Conservation (phyloP, 2,113 vertebrate genomes). For the Etia nguti region DNA sequence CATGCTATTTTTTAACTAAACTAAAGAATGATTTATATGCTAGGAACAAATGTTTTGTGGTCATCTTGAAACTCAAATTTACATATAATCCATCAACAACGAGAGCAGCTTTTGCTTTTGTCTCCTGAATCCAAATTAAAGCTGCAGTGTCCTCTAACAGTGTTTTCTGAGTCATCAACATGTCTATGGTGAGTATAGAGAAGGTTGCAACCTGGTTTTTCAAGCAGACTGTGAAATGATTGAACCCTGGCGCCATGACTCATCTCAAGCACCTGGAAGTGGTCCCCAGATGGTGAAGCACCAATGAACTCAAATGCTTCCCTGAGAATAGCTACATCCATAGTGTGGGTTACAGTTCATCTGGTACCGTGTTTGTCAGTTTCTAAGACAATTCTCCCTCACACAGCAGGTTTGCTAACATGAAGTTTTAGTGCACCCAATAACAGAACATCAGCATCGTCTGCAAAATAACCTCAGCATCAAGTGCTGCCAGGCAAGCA, state of each 20-base stretch:
- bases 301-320: background rate
- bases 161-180: background rate
- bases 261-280: slow-evolving; percentile 22
- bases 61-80: background rate
- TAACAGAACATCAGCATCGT: background rate
- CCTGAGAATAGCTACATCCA: background rate
- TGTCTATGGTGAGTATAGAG: background rate
- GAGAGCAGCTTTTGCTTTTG: background rate
- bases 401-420: background rate
- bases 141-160: background rate
- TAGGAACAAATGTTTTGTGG: background rate
- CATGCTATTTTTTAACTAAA: background rate
- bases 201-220: background rate
- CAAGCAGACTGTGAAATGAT: background rate
- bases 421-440: background rate
- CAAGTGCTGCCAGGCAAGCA: background rate
- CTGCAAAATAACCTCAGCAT: background rate
- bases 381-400: background rate
- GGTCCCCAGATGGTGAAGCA: slow-evolving; percentile 26
- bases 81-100: background rate
- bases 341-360: background rate
- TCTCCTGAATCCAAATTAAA: background rate
- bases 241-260: slow-evolving; percentile 3
- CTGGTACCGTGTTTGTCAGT: background rate
- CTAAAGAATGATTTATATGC: background rate